phyloP scores from a whole-genome alignment of 2,113 vertebrate genomes.

The Nettapus auritus region DNA sequence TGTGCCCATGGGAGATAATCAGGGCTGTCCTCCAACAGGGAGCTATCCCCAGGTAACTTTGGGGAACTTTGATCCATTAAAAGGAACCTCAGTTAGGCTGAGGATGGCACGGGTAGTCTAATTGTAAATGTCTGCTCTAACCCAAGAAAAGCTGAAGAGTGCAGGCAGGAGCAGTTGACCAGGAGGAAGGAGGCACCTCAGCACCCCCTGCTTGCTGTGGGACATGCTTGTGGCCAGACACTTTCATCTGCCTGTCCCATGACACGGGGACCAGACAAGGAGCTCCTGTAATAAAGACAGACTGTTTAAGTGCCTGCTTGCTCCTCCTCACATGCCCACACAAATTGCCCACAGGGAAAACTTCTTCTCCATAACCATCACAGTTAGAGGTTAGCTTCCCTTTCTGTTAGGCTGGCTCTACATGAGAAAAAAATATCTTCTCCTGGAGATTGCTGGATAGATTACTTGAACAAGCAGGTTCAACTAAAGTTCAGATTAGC shows the following conservation, averaged over 20 bases:
- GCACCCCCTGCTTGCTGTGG: background rate
- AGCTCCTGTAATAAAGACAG: background rate
- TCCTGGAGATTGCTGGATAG: background rate
- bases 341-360: background rate
- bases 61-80: background rate
- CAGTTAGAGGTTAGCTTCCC: background rate
- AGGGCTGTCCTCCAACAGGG: background rate
- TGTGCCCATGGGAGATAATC: fast-evolving
- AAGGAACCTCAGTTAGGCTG: background rate
- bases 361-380: background rate
- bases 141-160: background rate
- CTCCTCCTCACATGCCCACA: background rate
- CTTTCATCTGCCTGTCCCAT: background rate
- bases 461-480: constrained; percentile 14
- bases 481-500: constrained; percentile 42
- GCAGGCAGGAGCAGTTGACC: background rate
- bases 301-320: background rate
- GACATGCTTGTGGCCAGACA: fast-evolving
- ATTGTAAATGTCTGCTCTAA: background rate
- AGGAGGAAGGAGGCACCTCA: background rate
- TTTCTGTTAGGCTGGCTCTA: constrained; percentile 22
- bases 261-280: background rate
- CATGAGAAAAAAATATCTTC: background rate
- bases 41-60: background rate
- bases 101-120: background rate